Evolutionary conservation across 2,888 invertebrate genomes (phyloP).

Genomic region (Yponomeuta malinellus): DNA sequence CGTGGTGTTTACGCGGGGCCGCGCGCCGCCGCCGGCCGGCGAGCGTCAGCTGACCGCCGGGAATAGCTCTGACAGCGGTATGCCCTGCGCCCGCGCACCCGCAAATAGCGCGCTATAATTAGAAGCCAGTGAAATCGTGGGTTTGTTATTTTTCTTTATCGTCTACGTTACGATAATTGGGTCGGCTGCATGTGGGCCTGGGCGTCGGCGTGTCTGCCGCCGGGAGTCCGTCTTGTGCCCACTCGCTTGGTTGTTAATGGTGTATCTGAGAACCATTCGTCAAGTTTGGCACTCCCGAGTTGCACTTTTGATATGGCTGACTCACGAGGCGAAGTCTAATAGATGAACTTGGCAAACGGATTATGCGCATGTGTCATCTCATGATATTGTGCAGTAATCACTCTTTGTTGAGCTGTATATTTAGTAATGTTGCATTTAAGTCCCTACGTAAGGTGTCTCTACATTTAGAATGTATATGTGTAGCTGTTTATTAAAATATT

Average conservation of each 20-base stretch:
- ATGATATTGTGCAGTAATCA: not conserved
- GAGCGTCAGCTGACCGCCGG: conserved; percentile 72
- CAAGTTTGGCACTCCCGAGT: conserved; percentile 1
- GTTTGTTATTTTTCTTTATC: conserved; percentile 77
- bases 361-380: not conserved
- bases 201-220: conserved; percentile 70
- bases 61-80: conserved; percentile 75
- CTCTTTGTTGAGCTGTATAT: not conserved
- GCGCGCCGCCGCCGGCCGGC: conserved; percentile 39
- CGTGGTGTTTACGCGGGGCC: conserved; percentile 67
- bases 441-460: not conserved
- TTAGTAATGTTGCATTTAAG: not conserved
- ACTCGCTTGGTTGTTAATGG: not conserved
- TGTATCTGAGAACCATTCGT: not conserved
- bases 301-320: conserved; percentile 5
- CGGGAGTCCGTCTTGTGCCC: conserved; percentile 17
- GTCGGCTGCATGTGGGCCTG: conserved; percentile 72
- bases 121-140: conserved; percentile 74
- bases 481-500: not conserved
- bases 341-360: not conserved
- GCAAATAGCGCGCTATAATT: conserved; percentile 73
- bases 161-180: conserved; percentile 75
- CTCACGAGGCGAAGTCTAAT: conserved; percentile 2
- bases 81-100: conserved; percentile 71
- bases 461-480: not conserved